Percentiles rank a stretch among this genome's conserved stretches.
Conservation (phyloP, 2,113 vertebrate species). For the Sitta europaea region DNA sequence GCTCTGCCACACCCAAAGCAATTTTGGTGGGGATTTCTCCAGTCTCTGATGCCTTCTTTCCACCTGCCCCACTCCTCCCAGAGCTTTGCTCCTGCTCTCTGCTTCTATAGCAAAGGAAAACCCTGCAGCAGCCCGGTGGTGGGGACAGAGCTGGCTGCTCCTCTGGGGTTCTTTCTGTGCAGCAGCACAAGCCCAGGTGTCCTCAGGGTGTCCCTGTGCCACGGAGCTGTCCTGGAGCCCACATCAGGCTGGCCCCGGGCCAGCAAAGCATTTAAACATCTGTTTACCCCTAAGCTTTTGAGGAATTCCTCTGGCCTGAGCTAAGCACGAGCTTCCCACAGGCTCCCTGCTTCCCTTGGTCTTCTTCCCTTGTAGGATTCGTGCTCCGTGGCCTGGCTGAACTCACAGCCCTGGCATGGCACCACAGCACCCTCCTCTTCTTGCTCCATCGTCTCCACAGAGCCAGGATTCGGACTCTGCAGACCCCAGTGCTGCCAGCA, state of each 20-base stretch:
- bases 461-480: no score
- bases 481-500: neutral
- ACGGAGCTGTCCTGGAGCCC: accelerated
- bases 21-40: neutral
- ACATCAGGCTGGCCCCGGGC: neutral
- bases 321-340: neutral
- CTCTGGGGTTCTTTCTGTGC: neutral
- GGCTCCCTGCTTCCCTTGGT: neutral
- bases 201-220: neutral
- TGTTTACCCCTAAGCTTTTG: neutral
- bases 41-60: neutral
- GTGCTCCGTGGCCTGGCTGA: accelerated
- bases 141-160: neutral
- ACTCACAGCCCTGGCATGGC: accelerated
- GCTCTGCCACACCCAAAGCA: neutral
- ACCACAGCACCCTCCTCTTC: neutral
- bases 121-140: no score
- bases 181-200: neutral
- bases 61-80: neutral
- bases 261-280: neutral
- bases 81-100: accelerated
- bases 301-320: neutral
- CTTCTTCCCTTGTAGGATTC: neutral
- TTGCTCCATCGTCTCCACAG: neutral
- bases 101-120: neutral